Evolutionary conservation across 2,888 invertebrate genomes (phyloP).

Genomic region (Lomographa bimaculata): DNA sequence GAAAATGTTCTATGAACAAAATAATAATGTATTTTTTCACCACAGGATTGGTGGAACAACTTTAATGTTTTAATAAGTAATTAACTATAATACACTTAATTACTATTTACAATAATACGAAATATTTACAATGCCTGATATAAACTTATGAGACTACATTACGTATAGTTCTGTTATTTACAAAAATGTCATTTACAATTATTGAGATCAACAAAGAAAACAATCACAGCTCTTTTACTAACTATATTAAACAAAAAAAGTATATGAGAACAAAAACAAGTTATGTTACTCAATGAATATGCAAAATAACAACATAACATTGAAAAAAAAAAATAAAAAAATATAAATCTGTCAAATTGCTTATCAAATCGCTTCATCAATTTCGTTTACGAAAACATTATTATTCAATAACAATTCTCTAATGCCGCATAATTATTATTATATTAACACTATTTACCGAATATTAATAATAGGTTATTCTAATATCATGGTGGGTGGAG

Average conservation of each 20-base stretch:
- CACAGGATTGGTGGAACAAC: conserved; percentile 59
- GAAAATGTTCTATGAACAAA: conserved; percentile 74
- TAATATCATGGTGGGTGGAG: conserved; percentile 30
- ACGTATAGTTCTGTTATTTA: conserved; percentile 64
- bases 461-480: conserved; percentile 17
- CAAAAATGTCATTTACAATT: conserved; percentile 55
- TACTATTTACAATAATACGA: conserved; percentile 69
- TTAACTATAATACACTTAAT: conserved; percentile 40
- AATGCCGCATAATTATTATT: conserved; percentile 26
- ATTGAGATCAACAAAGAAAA: conserved; percentile 34
- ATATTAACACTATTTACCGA: conserved; percentile 25
- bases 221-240: conserved; percentile 34
- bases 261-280: too few species aligned
- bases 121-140: conserved; percentile 75
- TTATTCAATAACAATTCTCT: conserved; percentile 35
- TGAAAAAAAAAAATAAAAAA: too few species aligned
- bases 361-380: conserved; percentile 16
- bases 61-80: conserved; percentile 32
- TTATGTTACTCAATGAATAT: too few species aligned
- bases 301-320: too few species aligned
- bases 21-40: conserved; percentile 58
- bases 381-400: conserved; percentile 29
- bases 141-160: conserved; percentile 60
- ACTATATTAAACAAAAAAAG: conserved; percentile 18
- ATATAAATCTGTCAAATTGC: conserved; percentile 2